phyloP scores from a whole-genome alignment of 1,140 invertebrate genomes.

The Temnothorax longispinosus region DNA sequence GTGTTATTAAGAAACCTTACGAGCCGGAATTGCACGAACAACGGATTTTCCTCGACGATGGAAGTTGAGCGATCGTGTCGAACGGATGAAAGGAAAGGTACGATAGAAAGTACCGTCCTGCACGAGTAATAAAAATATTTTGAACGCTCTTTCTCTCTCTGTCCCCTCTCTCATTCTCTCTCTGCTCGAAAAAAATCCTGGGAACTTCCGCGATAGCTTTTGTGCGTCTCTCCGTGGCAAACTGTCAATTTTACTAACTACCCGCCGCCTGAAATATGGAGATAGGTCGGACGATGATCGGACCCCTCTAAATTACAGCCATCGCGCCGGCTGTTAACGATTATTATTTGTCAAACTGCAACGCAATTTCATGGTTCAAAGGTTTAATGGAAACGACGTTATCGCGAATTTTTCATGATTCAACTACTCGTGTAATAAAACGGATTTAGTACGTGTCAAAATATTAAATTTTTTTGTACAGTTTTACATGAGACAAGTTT shows the following conservation, averaged over 20 bases:
- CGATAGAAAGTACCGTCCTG: conserved; percentile 9
- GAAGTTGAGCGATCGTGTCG: conserved; percentile 4
- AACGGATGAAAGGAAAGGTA: not conserved
- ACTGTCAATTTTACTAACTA: conserved; percentile 14
- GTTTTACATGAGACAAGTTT: not conserved
- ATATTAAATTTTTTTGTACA: not conserved
- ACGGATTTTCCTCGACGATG: conserved; percentile 12
- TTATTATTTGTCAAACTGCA: conserved; percentile 38
- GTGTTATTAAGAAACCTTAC: conserved; percentile 63
- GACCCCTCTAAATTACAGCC: not conserved
- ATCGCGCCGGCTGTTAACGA: conserved; percentile 20
- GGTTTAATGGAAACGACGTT: conserved; percentile 13
- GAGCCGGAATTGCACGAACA: conserved; percentile 33
- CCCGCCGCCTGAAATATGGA: conserved; percentile 29
- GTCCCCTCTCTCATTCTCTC: not conserved
- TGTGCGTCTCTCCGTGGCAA: not conserved
- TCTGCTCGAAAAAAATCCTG: not conserved
- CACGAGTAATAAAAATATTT: not conserved
- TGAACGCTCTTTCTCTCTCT: not conserved
- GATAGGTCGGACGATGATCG: conserved; percentile 17
- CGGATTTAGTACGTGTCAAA: no score
- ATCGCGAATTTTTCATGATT: not conserved
- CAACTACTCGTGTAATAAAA: not conserved
- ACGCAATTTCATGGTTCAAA: conserved; percentile 16
- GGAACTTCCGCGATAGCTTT: not conserved